A percentile compares a stretch with the other conserved stretches of the same genome.
Evolutionary conservation across 2,797 vertebrate species (phyloP).

Genomic region (Poecilia wingei): DNA sequence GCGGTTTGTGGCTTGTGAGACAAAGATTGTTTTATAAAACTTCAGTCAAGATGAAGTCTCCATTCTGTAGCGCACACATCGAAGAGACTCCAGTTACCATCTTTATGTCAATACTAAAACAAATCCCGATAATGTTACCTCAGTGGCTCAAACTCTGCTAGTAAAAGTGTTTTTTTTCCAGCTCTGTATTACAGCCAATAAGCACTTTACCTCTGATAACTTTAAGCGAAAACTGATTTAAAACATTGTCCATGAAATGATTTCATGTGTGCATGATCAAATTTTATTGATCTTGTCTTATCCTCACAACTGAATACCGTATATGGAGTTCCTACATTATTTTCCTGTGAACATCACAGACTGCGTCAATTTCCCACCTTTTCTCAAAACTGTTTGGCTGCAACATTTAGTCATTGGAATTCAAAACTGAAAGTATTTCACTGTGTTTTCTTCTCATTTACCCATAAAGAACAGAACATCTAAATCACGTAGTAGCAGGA

Average conservation of each 20-base stretch:
- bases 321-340: not conserved
- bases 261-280: conserved; percentile 2
- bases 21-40: not conserved
- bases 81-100: not conserved
- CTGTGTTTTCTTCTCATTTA: not conserved
- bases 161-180: not conserved
- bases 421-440: not conserved
- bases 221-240: not conserved
- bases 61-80: not conserved
- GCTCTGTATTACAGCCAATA: not conserved
- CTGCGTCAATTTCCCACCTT: not conserved
- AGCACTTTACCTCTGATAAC: not conserved
- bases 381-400: not conserved
- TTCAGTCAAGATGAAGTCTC: not conserved
- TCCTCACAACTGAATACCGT: conserved; percentile 5
- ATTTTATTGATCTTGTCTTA: conserved; percentile 6
- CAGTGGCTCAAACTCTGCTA: not conserved
- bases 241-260: not conserved
- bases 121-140: not conserved
- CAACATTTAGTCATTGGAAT: not conserved
- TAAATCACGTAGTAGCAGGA: not conserved
- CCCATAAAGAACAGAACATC: not conserved
- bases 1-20: not conserved
- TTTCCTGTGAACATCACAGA: not conserved
- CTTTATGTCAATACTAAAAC: not conserved